Conservation (phyloP, 53 echinoderm and acorn worm species). For the Crossaster papposus region DNA sequence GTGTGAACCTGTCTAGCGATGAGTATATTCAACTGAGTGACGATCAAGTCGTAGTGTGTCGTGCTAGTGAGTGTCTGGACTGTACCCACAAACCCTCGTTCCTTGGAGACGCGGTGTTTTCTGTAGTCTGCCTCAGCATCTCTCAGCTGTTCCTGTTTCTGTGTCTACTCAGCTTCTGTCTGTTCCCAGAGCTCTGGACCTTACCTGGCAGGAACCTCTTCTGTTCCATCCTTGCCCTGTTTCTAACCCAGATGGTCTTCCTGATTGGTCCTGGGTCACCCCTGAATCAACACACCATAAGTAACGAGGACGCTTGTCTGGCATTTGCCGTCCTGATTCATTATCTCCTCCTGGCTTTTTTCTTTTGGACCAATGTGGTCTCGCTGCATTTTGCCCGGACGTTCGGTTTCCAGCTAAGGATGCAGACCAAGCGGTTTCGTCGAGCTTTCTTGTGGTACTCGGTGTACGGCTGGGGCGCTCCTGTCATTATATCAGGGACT, state of each 20-base stretch:
- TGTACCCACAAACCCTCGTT: neutral
- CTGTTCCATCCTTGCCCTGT: conserved; percentile 4
- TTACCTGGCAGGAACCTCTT: conserved; percentile 29
- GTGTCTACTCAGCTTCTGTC: conserved; percentile 14
- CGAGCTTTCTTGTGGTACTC: conserved; percentile 54
- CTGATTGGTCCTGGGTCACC: conserved; percentile 20
- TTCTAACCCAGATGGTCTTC: conserved; percentile 14
- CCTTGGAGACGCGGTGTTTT: neutral
- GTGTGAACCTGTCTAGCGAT: neutral
- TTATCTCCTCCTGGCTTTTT: neutral
- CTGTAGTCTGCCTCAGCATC: neutral
- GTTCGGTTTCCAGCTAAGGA: conserved; percentile 3
- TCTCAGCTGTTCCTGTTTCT: conserved; percentile 30
- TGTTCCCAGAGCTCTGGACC: conserved; percentile 26
- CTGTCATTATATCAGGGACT: conserved; percentile 41
- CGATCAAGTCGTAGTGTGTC: neutral
- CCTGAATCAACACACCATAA: neutral
- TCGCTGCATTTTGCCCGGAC: conserved; percentile 28
- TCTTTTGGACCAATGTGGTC: conserved; percentile 27
- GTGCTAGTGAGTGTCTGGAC: neutral
- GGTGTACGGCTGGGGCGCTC: conserved; percentile 60
- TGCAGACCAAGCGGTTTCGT: neutral
- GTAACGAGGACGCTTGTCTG: neutral
- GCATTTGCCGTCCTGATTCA: conserved; percentile 8
- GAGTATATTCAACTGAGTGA: conserved; percentile 3